Evolutionary conservation across 2,888 invertebrate genomes (phyloP).

Genomic region (Scelioninae gen. 2): DNA sequence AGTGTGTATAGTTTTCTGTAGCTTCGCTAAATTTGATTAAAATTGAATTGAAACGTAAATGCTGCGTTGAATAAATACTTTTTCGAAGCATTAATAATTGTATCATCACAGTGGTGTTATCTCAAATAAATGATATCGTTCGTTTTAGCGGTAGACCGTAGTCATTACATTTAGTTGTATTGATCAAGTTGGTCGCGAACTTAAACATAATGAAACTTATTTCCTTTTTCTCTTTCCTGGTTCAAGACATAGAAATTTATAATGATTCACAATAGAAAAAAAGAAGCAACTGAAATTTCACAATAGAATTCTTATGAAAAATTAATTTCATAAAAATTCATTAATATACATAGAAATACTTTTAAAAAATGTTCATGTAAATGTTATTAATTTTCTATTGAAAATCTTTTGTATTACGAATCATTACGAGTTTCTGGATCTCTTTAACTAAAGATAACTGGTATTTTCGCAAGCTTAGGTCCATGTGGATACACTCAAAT

Average conservation of each 20-base stretch:
- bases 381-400: too few relatives aligned
- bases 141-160: neutral
- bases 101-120: slow-evolving; percentile 13
- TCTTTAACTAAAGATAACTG: too few relatives aligned
- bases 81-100: neutral
- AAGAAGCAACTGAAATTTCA: too few relatives aligned
- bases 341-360: too few relatives aligned
- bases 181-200: slow-evolving; percentile 5
- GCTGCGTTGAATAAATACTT: slow-evolving; percentile 5
- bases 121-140: neutral
- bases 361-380: too few relatives aligned
- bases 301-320: too few relatives aligned
- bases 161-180: slow-evolving; percentile 5
- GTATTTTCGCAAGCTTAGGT: slow-evolving; percentile 4
- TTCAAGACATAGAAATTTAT: too few relatives aligned
- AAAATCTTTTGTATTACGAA: too few relatives aligned
- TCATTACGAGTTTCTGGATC: too few relatives aligned
- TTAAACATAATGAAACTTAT: slow-evolving; percentile 14
- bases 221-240: slow-evolving; percentile 10
- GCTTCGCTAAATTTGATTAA: neutral
- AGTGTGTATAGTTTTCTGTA: neutral
- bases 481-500: slow-evolving; percentile 28
- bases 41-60: slow-evolving; percentile 10
- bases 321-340: too few relatives aligned
- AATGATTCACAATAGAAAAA: too few relatives aligned